Evolutionary conservation across 2,888 invertebrate species (phyloP).

Genomic region (Micropterix aruncella): DNA sequence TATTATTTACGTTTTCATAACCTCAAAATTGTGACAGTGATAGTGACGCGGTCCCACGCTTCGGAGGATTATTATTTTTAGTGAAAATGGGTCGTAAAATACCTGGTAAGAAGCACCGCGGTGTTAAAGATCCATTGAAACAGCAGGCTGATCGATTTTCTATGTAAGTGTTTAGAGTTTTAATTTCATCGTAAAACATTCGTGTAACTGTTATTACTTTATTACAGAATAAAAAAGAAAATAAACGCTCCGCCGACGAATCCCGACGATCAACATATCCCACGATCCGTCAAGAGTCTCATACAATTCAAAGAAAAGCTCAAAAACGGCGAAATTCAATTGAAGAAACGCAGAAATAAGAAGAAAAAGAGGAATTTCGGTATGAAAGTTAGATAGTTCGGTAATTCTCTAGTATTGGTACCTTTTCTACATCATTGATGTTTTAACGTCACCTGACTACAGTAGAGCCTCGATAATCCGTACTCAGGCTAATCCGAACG

Average conservation of each 20-base stretch:
- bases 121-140: conserved; percentile 61
- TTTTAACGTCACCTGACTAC: too few relatives aligned
- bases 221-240: conserved; percentile 49
- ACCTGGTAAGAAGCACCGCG: conserved; percentile 66
- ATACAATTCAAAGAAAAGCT: conserved; percentile 28
- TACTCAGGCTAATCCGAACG: too few relatives aligned
- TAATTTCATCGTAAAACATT: not conserved
- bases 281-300: conserved; percentile 51
- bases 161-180: conserved; percentile 32
- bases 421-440: too few relatives aligned
- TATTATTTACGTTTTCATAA: conserved; percentile 1
- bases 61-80: conserved; percentile 7
- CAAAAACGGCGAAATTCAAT: conserved; percentile 3
- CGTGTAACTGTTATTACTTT: too few relatives aligned
- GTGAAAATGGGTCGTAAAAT: conserved; percentile 59
- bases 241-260: conserved; percentile 63
- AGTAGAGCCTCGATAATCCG: too few relatives aligned
- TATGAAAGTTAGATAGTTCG: too few relatives aligned
- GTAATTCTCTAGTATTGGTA: too few relatives aligned
- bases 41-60: not conserved
- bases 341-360: conserved; percentile 16
- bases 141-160: conserved; percentile 48
- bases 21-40: not conserved
- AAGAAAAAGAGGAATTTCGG: conserved; percentile 14
- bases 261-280: conserved; percentile 57